Percentiles rank a stretch among this genome's conserved stretches.
Conservation (phyloP, 1,140 invertebrate species). For the Pararge aegeria region DNA sequence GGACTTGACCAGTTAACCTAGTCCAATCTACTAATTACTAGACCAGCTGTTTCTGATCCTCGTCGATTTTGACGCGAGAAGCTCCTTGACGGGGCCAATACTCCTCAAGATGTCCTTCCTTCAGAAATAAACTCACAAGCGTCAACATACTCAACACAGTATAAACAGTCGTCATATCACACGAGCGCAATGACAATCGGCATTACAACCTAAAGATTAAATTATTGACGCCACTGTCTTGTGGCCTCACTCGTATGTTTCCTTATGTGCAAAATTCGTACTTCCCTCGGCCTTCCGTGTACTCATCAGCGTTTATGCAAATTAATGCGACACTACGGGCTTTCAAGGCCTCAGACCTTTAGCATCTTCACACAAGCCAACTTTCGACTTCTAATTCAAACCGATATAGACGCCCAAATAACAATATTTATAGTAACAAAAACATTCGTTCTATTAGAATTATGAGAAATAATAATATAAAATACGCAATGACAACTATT, state of each 20-base stretch:
- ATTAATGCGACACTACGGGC: conserved; percentile 14
- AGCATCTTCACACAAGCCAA: background rate
- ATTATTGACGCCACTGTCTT: conserved; percentile 3
- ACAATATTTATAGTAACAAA: too few species aligned
- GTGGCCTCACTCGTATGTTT: conserved; percentile 39
- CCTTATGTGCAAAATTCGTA: conserved; percentile 43
- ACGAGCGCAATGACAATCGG: conserved; percentile 2
- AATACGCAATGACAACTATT: too few species aligned
- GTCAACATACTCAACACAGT: background rate
- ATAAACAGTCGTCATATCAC: background rate
- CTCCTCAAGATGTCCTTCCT: too few species aligned
- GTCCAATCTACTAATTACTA: too few species aligned
- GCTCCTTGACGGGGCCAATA: too few species aligned
- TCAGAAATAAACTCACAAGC: too few species aligned
- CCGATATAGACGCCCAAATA: too few species aligned
- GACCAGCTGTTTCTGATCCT: too few species aligned
- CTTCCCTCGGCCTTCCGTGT: conserved; percentile 36
- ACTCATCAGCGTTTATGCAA: conserved; percentile 23
- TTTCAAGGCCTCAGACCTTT: background rate
- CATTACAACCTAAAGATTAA: conserved; percentile 10
- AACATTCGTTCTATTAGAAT: too few species aligned
- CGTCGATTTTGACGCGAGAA: too few species aligned
- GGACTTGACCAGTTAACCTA: too few species aligned
- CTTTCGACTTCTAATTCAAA: background rate
- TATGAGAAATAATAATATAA: too few species aligned